These are phyloP conservation scores for Bufo gargarizans DNA, from an alignment of 2,113 vertebrate genomes.

Conservation along the genomic window DNA sequence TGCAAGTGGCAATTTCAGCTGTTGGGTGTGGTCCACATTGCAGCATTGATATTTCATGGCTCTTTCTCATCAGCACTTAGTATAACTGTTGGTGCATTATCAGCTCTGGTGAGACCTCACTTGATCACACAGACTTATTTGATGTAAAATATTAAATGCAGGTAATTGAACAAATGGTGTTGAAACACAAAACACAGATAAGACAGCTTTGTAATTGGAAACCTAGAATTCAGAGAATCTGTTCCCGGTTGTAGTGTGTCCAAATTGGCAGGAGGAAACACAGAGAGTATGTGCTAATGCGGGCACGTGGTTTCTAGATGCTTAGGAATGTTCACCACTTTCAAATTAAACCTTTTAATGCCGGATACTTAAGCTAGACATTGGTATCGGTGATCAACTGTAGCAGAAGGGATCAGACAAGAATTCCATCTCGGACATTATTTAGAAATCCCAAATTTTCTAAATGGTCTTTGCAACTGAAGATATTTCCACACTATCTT, in stretches of 20 bases:
- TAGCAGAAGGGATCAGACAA: not conserved
- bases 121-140: slow-evolving; percentile 13
- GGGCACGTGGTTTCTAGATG: not conserved
- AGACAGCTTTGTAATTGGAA: slow-evolving; percentile 63
- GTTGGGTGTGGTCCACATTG: slow-evolving; percentile 8
- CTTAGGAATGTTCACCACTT: slow-evolving; percentile 19
- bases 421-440: slow-evolving; percentile 26
- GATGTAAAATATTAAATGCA: slow-evolving; percentile 37
- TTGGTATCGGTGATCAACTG: slow-evolving; percentile 17
- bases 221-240: slow-evolving; percentile 22
- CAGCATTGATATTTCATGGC: not conserved
- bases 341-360: slow-evolving; percentile 44
- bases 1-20: not conserved
- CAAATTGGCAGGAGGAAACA: not conserved
- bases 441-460: not conserved
- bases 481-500: not conserved
- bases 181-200: slow-evolving; percentile 50
- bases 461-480: not conserved
- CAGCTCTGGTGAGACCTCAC: slow-evolving; percentile 17
- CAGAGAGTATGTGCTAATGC: not conserved
- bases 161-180: slow-evolving; percentile 55
- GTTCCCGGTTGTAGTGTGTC: slow-evolving; percentile 29
- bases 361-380: slow-evolving; percentile 17
- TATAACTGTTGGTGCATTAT: slow-evolving; percentile 17
- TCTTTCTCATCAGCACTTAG: slow-evolving; percentile 2